A percentile compares a stretch with the other conserved stretches of the same genome.
phyloP scores from a whole-genome alignment of 2,888 invertebrate species.

The Eupithecia subfuscata region DNA sequence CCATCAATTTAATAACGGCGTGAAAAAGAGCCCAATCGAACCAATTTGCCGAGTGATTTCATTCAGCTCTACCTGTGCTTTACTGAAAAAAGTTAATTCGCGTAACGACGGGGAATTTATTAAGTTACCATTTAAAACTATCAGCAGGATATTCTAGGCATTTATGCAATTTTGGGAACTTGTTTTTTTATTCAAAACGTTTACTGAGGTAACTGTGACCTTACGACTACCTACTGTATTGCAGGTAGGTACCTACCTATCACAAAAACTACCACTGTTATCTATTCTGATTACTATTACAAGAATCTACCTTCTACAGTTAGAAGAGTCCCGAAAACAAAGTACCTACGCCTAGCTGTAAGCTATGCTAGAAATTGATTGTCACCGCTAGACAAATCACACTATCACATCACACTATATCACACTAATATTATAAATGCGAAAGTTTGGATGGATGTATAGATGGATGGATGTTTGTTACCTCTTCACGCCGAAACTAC shows the following conservation, averaged over 20 bases:
- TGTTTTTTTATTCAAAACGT: neutral
- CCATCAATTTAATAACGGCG: conserved; percentile 41
- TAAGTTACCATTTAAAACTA: neutral
- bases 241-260: neutral
- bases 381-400: too few species aligned
- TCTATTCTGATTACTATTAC: neutral
- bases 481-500: too few species aligned
- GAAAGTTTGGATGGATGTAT: too few species aligned
- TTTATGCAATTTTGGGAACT: neutral
- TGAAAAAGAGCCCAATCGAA: conserved; percentile 41
- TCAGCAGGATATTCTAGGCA: neutral
- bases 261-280: too few species aligned
- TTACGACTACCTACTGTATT: neutral
- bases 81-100: conserved; percentile 24
- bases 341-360: neutral
- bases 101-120: neutral
- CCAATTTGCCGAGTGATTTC: conserved; percentile 42
- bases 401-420: too few species aligned
- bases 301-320: neutral
- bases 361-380: too few species aligned
- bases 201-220: neutral
- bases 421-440: too few species aligned
- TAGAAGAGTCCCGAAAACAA: neutral
- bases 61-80: conserved; percentile 30
- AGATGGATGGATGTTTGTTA: too few species aligned